Base-by-base conservation (phyloP, 2,797 vertebrate species). In the Pagetopsis macropterus region DNA sequence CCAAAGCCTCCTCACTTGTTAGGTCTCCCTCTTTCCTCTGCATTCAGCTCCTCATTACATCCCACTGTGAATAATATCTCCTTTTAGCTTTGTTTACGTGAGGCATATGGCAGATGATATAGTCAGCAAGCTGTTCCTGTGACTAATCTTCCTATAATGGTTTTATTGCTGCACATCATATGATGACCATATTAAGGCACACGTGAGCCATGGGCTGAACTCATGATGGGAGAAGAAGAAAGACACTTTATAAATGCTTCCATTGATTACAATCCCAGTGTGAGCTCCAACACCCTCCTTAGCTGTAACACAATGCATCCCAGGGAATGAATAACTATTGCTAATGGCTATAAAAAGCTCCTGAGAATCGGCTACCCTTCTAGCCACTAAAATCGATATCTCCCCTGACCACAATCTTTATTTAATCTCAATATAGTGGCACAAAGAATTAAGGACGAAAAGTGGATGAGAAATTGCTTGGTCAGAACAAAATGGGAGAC, bases 261-360 rank as follows among this genome's bases (percentile, higher is more conserved):
- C 85, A 93, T 91, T 89, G 93, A 93, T 93, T 86, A 82, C 75
- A 60, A 89, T 90, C 87, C 81, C n/a, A 1, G 72, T 83, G 88
- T 86, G 84, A 63, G 74, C 78, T 86, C 70, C 67, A 78, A 83
- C 73, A 72, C 81, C 76, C 86, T 90, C 80, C 77, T 84, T 77
- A 72, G 83, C 83, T 85, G 93, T 92, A 93, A 95, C 86, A 89
- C 89, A 91, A 94, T 90, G 90, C 91, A 86, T 90, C 85, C 83
- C 76, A 58, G 83, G 79, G 89, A 90, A 92, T 89, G 86, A 90
- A 91, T 91, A 92, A 93, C 86, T 91, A 79, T 89, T 80, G 85
- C 91, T 88, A 88, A 92, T 87, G 82, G 89, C 88, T 94, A 93
- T 93, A 91, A 93, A 94, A 92, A 93, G 89, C 86, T 88, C 88